Evolutionary conservation across 2,888 invertebrate species (phyloP).

Genomic region (Magallana nippona): DNA sequence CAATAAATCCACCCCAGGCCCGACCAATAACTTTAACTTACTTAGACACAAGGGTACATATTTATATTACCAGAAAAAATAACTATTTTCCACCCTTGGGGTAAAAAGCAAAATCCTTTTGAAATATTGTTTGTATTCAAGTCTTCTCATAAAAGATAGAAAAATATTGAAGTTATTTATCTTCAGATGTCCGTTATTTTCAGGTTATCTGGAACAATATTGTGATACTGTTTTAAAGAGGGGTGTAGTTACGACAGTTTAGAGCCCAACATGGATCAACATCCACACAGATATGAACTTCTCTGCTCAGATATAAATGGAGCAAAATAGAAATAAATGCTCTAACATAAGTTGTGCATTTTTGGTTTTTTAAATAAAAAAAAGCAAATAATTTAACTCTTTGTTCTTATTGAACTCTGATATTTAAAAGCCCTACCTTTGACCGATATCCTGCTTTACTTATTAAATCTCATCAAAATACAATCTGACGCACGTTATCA

Average conservation of each 20-base stretch:
- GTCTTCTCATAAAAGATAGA: not conserved
- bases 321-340: no score
- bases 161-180: conserved; percentile 26
- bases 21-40: not conserved
- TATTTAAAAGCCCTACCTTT: not conserved
- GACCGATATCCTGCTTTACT: not conserved
- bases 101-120: not conserved
- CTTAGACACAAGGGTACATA: not conserved
- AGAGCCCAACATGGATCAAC: not conserved
- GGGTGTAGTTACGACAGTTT: not conserved
- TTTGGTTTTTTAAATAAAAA: no score
- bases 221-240: not conserved
- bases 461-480: not conserved
- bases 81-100: not conserved
- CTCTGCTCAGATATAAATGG: no score
- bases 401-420: not conserved
- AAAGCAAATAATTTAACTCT: not conserved
- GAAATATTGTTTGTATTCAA: conserved; percentile 22
- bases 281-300: no score
- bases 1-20: not conserved
- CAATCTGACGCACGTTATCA: not conserved
- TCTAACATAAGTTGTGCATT: no score
- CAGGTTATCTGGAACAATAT: not conserved
- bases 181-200: conserved; percentile 2
- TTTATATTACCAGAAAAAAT: conserved; percentile 27